phyloP scores from a whole-genome alignment of 2,888 invertebrate species.

The Cataglyphis albicans region DNA sequence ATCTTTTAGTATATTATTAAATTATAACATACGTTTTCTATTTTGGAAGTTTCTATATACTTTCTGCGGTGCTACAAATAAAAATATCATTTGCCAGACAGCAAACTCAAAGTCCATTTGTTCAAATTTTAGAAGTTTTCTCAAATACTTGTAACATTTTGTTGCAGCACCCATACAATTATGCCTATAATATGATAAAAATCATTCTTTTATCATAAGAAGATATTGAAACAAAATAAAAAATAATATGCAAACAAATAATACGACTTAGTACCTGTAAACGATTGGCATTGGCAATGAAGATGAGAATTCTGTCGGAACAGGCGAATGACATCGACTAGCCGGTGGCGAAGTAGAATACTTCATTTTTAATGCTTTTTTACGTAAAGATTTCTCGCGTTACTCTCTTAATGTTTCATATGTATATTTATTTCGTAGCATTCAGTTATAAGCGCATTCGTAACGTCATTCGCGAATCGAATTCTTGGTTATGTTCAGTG shows the following conservation, averaged over 20 bases:
- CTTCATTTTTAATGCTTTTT: conserved; percentile 86
- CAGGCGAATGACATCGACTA: conserved; percentile 84
- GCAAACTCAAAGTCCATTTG: conserved; percentile 99
- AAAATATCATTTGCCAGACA: conserved; percentile 99
- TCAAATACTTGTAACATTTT: conserved; percentile 95
- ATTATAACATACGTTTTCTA: conserved; percentile 94
- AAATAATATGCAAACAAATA: not conserved
- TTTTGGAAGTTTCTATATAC: conserved; percentile 99
- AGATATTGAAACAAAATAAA: not conserved
- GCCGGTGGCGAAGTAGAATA: conserved; percentile 89
- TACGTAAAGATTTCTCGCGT: not conserved
- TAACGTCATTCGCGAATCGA: not conserved
- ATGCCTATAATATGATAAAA: conserved; percentile 86
- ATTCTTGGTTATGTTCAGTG: conserved; percentile 6
- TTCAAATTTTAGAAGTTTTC: conserved; percentile 94
- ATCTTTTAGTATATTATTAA: not conserved
- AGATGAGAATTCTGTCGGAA: conserved; percentile 86
- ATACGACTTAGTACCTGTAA: conserved; percentile 75
- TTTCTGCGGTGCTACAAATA: conserved; percentile 97
- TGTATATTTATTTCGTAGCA: not conserved
- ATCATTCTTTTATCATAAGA: conserved; percentile 76
- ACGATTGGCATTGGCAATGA: conserved; percentile 90
- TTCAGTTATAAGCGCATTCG: not conserved
- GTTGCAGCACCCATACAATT: conserved; percentile 94
- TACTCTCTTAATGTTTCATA: not conserved